A percentile compares a stretch with the other conserved stretches of the same genome.
These are phyloP conservation scores for Gymnocephalus cernua DNA, from an alignment of 2,113 vertebrate genomes.

Conservation along the genomic window DNA sequence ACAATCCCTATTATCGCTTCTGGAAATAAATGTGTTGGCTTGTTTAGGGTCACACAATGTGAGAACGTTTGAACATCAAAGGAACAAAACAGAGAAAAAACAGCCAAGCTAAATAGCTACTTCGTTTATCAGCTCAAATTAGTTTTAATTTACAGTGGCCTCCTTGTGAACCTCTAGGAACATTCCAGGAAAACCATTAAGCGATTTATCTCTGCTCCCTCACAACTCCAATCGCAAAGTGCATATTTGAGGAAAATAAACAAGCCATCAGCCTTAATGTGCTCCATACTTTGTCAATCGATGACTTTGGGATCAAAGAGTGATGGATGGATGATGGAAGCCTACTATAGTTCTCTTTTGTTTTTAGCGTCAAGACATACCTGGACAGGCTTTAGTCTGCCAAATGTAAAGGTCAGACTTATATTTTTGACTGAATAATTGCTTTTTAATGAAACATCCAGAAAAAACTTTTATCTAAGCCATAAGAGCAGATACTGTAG, in stretches of 20 bases:
- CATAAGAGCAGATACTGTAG: neutral
- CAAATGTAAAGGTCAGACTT: slow-evolving; percentile 37
- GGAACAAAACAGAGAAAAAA: slow-evolving; percentile 8
- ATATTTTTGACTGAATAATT: no score
- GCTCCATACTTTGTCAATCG: slow-evolving; percentile 50
- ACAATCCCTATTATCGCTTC: slow-evolving; percentile 12
- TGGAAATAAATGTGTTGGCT: slow-evolving; percentile 41
- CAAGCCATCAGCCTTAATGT: slow-evolving; percentile 64
- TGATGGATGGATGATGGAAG: slow-evolving; percentile 28
- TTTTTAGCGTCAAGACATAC: slow-evolving; percentile 40
- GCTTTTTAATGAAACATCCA: slow-evolving; percentile 15
- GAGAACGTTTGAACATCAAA: slow-evolving; percentile 42
- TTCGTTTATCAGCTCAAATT: slow-evolving; percentile 59
- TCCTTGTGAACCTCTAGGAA: slow-evolving; percentile 63
- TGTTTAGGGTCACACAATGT: slow-evolving; percentile 17
- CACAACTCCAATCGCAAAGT: slow-evolving; percentile 57
- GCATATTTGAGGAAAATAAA: slow-evolving; percentile 72
- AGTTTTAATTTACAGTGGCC: slow-evolving; percentile 58
- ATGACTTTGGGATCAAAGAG: slow-evolving; percentile 26
- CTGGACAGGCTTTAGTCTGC: neutral
- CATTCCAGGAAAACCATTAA: slow-evolving; percentile 83
- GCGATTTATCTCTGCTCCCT: slow-evolving; percentile 70
- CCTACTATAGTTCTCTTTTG: slow-evolving; percentile 1
- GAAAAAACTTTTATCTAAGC: slow-evolving; percentile 10
- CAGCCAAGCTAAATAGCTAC: neutral